Evolutionary conservation across 2,113 vertebrate species (phyloP).

Genomic region (Galemys pyrenaicus): DNA sequence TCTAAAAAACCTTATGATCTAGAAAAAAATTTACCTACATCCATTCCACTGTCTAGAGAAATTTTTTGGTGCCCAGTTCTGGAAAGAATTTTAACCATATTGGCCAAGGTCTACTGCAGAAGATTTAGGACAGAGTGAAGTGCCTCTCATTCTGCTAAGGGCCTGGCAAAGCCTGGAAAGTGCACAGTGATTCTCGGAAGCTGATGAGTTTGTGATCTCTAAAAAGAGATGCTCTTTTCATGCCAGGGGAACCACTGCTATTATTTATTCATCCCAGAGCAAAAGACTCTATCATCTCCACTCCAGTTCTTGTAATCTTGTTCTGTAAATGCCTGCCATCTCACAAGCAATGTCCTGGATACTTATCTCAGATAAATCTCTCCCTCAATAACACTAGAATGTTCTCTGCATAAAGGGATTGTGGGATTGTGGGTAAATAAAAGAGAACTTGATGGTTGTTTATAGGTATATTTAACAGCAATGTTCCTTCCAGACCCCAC

Average conservation of each 20-base stretch:
- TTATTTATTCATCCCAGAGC: neutral
- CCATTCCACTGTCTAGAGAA: neutral
- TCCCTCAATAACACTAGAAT: neutral
- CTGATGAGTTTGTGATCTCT: neutral
- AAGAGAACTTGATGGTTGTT: conserved; percentile 36
- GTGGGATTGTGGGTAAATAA: neutral
- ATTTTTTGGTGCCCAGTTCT: neutral
- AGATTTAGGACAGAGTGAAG: neutral
- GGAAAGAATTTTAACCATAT: neutral
- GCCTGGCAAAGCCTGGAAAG: neutral
- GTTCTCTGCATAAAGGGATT: neutral
- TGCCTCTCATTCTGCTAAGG: neutral
- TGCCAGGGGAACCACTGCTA: neutral
- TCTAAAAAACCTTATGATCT: neutral
- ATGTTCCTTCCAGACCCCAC: neutral
- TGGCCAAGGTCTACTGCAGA: neutral
- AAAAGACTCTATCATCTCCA: neutral
- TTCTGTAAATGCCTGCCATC: neutral
- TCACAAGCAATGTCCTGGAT: neutral
- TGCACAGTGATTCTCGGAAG: neutral
- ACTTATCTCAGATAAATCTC: conserved; percentile 10
- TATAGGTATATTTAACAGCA: neutral
- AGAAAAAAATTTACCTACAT: neutral
- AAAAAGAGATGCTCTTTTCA: neutral
- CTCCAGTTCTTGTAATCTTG: conserved; percentile 18